These are phyloP conservation scores for Rosalia funebris DNA, from an alignment of 2,888 invertebrate species.

Conservation along the genomic window DNA sequence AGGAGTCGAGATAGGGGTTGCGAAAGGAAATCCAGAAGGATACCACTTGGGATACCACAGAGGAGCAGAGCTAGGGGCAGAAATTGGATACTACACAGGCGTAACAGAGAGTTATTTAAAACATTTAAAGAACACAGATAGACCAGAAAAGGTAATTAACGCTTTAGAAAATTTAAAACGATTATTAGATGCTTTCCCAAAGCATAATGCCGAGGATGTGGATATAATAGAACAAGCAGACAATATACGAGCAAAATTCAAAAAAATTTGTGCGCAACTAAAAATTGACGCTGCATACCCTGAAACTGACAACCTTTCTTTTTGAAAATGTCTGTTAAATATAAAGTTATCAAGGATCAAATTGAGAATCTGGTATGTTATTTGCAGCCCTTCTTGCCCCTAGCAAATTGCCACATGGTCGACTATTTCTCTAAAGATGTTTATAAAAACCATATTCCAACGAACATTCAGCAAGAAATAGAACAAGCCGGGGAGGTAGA, in stretches of 20 bases:
- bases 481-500: slow-evolving; percentile 61
- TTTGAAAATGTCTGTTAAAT: slow-evolving; percentile 63
- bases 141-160: slow-evolving; percentile 67
- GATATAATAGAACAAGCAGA: slow-evolving; percentile 74
- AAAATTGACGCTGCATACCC: slow-evolving; percentile 70
- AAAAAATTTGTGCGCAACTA: slow-evolving; percentile 74
- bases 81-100: slow-evolving; percentile 80
- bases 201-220: slow-evolving; percentile 70
- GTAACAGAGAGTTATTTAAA: slow-evolving; percentile 64
- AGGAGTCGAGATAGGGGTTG: slow-evolving; percentile 72
- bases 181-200: slow-evolving; percentile 74
- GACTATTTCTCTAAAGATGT: slow-evolving; percentile 73
- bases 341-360: slow-evolving; percentile 58
- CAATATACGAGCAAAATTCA: slow-evolving; percentile 74
- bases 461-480: slow-evolving; percentile 66
- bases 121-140: slow-evolving; percentile 44
- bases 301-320: slow-evolving; percentile 70
- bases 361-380: slow-evolving; percentile 68
- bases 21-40: slow-evolving; percentile 74
- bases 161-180: slow-evolving; percentile 69
- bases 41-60: slow-evolving; percentile 82
- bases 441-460: slow-evolving; percentile 71
- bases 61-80: slow-evolving; percentile 79
- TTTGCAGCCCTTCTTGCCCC: slow-evolving; percentile 69
- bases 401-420: slow-evolving; percentile 83